Evolutionary conservation across 2,113 vertebrate species (phyloP), one percentile per base, ranked within the genome.

Genomic region (Castor canadensis): DNA sequence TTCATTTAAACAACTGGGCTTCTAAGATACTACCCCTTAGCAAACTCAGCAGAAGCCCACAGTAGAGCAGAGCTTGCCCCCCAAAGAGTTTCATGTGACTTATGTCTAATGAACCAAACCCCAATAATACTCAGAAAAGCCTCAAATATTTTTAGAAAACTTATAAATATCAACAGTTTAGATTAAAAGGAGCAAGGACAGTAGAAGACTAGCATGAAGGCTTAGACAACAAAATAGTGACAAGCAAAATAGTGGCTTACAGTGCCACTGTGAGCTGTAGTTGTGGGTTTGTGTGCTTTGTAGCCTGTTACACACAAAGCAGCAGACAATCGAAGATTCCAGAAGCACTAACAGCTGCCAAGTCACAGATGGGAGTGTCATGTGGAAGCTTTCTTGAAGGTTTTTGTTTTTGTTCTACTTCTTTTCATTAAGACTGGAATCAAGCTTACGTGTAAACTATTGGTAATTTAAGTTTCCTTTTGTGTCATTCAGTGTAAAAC

Each of bases 291-390:
- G 45, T 85, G 96, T 98, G 98, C 98, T 98, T 97, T 95, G 71
- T 96, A 98, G 98, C 98, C 94, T 97, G 91, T 98, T 98, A 98
- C 98, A 98, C 98, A 98, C 98, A 98, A 97, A 96, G 98, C 99
- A 98, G 98, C 98, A 98, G 99, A 99, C 98, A 98, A 99, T 99
- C 99, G 91, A 87, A 77, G 97, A 98, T 93, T 54, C 72, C 10
- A 96, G 97, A 96, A 98, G 97, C 81, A 96, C 97, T 97, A 95
- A 96, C 98, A 98, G 98, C 98, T 98, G 96, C 98, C 97, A 96
- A n/a, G n/a, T n/a, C n/a, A n/a, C n/a, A n/a, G n/a, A n/a, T n/a
- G n/a, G n/a, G n/a, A n/a, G n/a, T n/a, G n/a, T n/a, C n/a, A n/a
- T n/a, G n/a, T n/a, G n/a, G n/a, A n/a, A n/a, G n/a, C n/a, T n/a